A percentile compares a stretch with the other conserved stretches of the same genome.
Evolutionary conservation across 2,797 vertebrate genomes (phyloP).

Genomic region (Todus mexicanus): DNA sequence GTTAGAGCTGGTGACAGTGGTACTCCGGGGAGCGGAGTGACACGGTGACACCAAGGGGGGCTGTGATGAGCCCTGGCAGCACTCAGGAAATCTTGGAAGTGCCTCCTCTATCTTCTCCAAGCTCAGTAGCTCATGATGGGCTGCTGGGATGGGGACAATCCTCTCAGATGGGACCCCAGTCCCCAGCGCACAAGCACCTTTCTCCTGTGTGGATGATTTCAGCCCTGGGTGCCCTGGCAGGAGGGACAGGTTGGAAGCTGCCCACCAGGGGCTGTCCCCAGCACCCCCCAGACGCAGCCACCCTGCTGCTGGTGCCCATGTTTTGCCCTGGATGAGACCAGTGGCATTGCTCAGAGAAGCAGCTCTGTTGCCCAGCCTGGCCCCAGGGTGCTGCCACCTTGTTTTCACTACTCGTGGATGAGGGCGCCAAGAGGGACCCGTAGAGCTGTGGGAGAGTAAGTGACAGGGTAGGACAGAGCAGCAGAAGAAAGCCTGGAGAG

Average conservation of each 20-base stretch:
- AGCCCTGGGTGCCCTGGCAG: accelerated
- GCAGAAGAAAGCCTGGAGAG: accelerated
- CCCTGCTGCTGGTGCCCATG: neutral
- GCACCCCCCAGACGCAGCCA: neutral
- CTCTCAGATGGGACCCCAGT: accelerated
- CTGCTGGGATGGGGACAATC: neutral
- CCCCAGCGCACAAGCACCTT: neutral
- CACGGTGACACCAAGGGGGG: neutral
- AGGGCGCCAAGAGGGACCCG: neutral
- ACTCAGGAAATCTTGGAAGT: neutral
- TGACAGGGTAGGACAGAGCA: accelerated
- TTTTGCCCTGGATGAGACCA: accelerated
- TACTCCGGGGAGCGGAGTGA: neutral
- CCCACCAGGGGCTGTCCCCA: accelerated
- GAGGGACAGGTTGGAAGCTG: neutral
- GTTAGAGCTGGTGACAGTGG: neutral
- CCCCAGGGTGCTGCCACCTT: neutral
- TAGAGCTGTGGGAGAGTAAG: neutral
- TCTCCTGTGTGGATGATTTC: accelerated
- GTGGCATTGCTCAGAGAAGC: neutral
- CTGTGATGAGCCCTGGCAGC: neutral
- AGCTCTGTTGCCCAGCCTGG: accelerated
- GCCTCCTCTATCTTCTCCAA: neutral
- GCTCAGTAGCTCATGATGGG: accelerated
- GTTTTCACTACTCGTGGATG: accelerated